phyloP scores from a whole-genome alignment of 2,113 vertebrate genomes.

The Marmota monax region DNA sequence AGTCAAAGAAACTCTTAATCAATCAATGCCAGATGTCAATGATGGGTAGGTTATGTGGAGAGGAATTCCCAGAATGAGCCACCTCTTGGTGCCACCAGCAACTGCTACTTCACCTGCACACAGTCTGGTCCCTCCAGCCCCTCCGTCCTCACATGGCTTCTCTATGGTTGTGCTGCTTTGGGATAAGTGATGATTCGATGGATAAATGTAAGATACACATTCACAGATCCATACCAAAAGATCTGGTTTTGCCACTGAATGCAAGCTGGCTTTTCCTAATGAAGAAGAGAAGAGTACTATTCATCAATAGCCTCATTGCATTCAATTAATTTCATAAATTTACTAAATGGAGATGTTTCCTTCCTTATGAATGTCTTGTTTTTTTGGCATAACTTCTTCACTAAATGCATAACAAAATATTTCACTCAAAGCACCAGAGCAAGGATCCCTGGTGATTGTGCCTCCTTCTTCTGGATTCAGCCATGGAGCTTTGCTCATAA shows the following conservation, averaged over 20 bases:
- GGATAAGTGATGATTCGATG: not conserved
- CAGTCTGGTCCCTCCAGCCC: not conserved
- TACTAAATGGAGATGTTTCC: not conserved
- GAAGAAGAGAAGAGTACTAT: not conserved
- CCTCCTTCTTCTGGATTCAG: not conserved
- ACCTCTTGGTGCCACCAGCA: not conserved
- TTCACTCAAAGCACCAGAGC: not conserved
- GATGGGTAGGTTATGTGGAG: not conserved
- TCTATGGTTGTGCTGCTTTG: not conserved
- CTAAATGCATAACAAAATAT: not conserved
- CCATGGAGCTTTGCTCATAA: not conserved
- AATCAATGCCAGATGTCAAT: not conserved
- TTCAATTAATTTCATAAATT: not conserved
- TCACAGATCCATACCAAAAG: not conserved
- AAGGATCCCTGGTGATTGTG: not conserved
- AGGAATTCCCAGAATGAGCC: not conserved
- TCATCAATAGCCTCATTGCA: not conserved
- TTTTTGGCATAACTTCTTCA: not conserved
- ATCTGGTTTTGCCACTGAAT: not conserved
- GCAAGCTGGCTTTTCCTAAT: not conserved
- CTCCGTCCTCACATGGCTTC: not conserved
- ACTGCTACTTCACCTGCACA: rapidly evolving
- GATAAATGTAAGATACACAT: not conserved
- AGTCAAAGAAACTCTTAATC: not conserved
- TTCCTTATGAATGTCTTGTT: not conserved